Evolutionary conservation across 2,888 invertebrate genomes (phyloP).

Genomic region (Brenthis daphne): DNA sequence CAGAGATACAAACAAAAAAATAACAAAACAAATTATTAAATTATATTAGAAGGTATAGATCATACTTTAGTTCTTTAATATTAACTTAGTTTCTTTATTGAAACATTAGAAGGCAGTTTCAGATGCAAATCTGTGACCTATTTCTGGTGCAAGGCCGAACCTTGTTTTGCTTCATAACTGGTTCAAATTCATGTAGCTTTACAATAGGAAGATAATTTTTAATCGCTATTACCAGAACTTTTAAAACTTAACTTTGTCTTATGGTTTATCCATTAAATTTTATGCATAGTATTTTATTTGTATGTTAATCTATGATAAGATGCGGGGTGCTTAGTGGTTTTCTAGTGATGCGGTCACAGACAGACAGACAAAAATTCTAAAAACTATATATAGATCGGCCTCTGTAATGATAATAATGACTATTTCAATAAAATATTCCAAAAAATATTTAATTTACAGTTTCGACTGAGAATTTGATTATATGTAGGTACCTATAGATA

Average conservation of each 20-base stretch:
- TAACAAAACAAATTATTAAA: too few relatives aligned
- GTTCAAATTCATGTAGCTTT: constrained; percentile 43
- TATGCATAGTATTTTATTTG: background rate
- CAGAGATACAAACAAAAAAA: too few relatives aligned
- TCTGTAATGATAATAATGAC: too few relatives aligned
- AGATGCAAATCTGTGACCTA: constrained; percentile 49
- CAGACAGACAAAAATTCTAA: too few relatives aligned
- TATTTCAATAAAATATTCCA: too few relatives aligned
- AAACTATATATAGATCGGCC: too few relatives aligned
- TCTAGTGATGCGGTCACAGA: too few relatives aligned
- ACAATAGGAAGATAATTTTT: constrained; percentile 15
- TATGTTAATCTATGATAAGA: constrained; percentile 19
- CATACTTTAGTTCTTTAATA: constrained; percentile 10
- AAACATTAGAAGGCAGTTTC: constrained; percentile 40
- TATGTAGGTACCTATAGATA: too few relatives aligned
- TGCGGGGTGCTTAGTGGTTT: constrained; percentile 37
- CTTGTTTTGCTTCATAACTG: constrained; percentile 45
- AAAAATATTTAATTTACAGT: too few relatives aligned
- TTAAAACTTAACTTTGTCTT: background rate
- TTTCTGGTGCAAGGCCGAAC: constrained; percentile 46
- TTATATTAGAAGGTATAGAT: background rate
- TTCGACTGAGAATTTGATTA: too few relatives aligned
- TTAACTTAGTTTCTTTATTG: constrained; percentile 31
- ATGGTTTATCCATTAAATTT: background rate
- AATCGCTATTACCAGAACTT: constrained; percentile 5